Base-by-base conservation (phyloP, 2,797 vertebrate species). In the Hylomyscus alleni region DNA sequence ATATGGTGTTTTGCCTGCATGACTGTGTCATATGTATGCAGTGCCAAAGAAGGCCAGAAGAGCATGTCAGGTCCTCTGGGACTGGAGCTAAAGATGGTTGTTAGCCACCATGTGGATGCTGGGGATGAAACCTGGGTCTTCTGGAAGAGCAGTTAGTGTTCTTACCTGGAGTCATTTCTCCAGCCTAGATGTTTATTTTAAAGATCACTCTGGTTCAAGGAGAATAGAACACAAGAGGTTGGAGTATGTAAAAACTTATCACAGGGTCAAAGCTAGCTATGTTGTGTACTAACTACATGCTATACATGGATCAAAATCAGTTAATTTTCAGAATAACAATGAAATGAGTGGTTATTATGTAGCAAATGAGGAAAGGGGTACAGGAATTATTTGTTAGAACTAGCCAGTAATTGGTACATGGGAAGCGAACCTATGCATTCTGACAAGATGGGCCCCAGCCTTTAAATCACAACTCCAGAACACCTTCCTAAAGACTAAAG, bases 171-270 rank as follows among this genome's bases (percentile, higher is more conserved):
- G 29, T 20, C 11, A 50, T 44, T 60, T 83, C 19, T 47, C 40
- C 5, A 65, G 29, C 40, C 40, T n/a, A 12, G 52, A 65, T 34
- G 2, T 84, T 81, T 62, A 56, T 76, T 52, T 69, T 78, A 88
- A 92, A 93, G 56, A 80, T 80, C 31, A 62, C 31, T 56, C 29
- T 31, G 52, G 62, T 44, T 2, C 29, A 34, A 17, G 29, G 54
- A 86, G 31, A 80, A 83, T 4, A 87, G 85, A 87, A n/a, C 44
- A 88, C 19, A 83, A 83, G 56, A 93, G 11, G 37, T 90, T 65
- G 95, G 3, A 37, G 34, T 58, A 94, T 72, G 22, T 75, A 2
- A 52, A 85, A 60, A 78, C 50, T 65, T 24, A 47, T 14, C 76
- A 84, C 31, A 58, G 40, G 47, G 34, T 80, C 73, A 75, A n/a